Percentiles rank a stretch among this genome's conserved stretches.
phyloP scores from a whole-genome alignment of 2,113 vertebrate species.

The Ahaetulla prasina region DNA sequence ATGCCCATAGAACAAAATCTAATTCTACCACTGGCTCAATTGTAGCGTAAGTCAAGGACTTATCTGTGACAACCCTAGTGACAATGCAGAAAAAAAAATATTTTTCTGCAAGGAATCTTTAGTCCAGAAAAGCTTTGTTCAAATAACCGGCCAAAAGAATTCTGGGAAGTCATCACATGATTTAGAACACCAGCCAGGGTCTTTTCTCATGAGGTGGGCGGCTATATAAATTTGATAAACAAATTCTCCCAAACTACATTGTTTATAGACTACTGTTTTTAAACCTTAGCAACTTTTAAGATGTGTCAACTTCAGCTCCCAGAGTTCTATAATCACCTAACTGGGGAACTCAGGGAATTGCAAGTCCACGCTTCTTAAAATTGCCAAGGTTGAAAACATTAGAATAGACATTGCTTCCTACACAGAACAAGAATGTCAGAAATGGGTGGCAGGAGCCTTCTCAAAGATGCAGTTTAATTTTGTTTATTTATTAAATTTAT shows the following conservation, averaged over 20 bases:
- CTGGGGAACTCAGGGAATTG: not conserved
- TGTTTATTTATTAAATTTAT: not conserved
- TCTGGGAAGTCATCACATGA: not conserved
- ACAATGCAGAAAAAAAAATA: not conserved
- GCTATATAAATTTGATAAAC: not conserved
- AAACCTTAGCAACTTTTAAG: not conserved
- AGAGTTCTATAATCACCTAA: not conserved
- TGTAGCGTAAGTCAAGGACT: not conserved
- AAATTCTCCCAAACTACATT: not conserved
- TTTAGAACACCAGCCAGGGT: not conserved
- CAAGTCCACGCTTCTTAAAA: not conserved
- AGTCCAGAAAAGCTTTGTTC: not conserved
- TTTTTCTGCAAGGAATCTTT: not conserved
- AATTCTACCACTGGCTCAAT: not conserved
- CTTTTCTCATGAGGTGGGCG: not conserved
- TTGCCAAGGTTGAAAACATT: not conserved
- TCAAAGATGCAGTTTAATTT: not conserved
- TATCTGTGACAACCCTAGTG: not conserved
- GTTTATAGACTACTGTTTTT: not conserved
- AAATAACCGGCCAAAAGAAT: not conserved
- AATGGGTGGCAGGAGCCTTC: not conserved
- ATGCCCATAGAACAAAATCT: no score
- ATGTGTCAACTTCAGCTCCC: not conserved
- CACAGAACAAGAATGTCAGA: not conserved
- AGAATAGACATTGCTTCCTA: not conserved